phyloP scores from a whole-genome alignment of 2,888 invertebrate species.

The Chrysolina oricalcia region DNA sequence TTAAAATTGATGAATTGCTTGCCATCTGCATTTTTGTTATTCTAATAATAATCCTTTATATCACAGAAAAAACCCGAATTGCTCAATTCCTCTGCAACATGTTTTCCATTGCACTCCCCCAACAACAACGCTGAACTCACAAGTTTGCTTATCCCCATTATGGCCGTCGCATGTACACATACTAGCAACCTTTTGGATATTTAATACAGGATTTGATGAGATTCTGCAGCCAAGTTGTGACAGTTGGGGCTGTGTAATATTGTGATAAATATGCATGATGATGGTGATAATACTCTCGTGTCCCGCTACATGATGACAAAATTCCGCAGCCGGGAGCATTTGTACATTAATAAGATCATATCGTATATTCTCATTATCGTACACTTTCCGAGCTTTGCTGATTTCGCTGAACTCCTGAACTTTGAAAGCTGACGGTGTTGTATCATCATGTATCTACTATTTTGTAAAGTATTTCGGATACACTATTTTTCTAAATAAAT shows the following conservation, averaged over 20 bases:
- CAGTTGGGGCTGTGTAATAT: conserved; percentile 35
- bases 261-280: conserved; percentile 43
- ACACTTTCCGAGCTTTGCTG: not conserved
- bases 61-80: no score
- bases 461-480: no score
- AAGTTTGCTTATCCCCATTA: not conserved
- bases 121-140: not conserved
- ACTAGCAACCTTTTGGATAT: conserved; percentile 14
- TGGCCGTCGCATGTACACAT: not conserved
- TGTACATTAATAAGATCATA: conserved; percentile 39
- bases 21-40: no score
- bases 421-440: not conserved
- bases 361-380: conserved; percentile 44
- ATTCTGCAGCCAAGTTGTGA: conserved; percentile 28
- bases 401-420: conserved; percentile 1
- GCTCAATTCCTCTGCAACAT: no score
- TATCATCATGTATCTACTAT: no score
- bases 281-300: conserved; percentile 30
- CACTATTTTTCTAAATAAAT: no score
- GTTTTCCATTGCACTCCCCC: no score
- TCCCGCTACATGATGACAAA: conserved; percentile 6
- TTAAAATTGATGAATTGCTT: no score
- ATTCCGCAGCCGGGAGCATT: conserved; percentile 3
- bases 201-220: conserved; percentile 29
- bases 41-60: no score